Base-by-base conservation (phyloP, 2,797 vertebrate species). In the Adrianichthys oophorus region DNA sequence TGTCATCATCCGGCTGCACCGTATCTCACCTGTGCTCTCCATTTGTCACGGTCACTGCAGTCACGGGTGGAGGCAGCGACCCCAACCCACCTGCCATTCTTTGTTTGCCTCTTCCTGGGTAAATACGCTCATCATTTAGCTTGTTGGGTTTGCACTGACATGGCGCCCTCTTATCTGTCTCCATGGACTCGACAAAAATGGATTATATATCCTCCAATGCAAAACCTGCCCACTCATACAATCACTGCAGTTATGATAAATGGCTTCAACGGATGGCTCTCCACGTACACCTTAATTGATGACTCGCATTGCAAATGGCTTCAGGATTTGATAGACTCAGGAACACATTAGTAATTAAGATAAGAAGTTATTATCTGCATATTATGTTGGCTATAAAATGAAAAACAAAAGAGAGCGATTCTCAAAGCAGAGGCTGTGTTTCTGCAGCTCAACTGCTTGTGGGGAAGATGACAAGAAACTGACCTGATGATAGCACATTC, bases 401-500 rank as follows among this genome's bases (percentile, higher is more conserved):
- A 72, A 53, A 43, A 21, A 74, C 69, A 65, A 52, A 47, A 46
- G 14, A 47, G 5, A 1, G 29, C 37, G 41, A 64, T 55, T 76
- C 76, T 83, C 68, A 56, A 59, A 64, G 62, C 67, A 48, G 45
- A 21, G 44, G 41, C 14, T 37, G 54, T 61, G 52, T 85, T 72
- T 68, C 54, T 62, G 56, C 55, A 37, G 51, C 69, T 85, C 68
- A 76, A 80, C 65, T 82, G 74, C 56, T 68, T 56, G 53, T 61
- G 37, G 62, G 60, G 55, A 82, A 65, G 71, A 41, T 64, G 56
- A 43, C 58, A 76, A 74, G 84, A 78, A 58, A 21, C 62, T 48
- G 43, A 74, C 47, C 59, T 68, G 84, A 87, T 88, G 87, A 88
- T 67, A 69, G 59, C 23, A 46, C 56, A 62, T 68, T 73, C 68